Evolutionary conservation across 2,797 vertebrate species (phyloP), one percentile per base, ranked within the genome.

Genomic region (Poeciliopsis turneri): DNA sequence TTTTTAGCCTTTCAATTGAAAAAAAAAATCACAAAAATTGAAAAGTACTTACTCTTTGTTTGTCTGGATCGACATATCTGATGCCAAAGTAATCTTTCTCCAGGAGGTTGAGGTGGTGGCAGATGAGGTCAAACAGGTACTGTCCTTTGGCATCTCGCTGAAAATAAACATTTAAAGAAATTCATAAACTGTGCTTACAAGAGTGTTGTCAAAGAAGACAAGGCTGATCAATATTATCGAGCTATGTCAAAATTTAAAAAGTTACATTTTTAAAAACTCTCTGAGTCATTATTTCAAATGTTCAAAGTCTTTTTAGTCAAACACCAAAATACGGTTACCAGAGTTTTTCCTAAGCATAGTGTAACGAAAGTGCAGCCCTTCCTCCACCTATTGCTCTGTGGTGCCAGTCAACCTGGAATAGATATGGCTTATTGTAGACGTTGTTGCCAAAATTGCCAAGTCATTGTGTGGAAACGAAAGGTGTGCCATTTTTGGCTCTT

Each of bases 31-130:
- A 41, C 36, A 25, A 66, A 23, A 36, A 51, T 36, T 64, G 28
- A 51, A 8, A 0, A 68, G 80, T 49, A 92, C 97, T 96, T 90
- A 99, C 98, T 95, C 97, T 94, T 89, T 99, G 98, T 90, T 99
- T 99, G 93, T 99, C 98, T 1, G 98, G 97, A 89, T 99, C 98
- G 91, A 98, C 97, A 90, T 97, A 99, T 86, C 98, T 95, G 83
- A 99, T 98, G 78, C 98, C 97, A 80, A 99, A 99, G 92, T 99
- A 99, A 89, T 99, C 98, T 92, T 98, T 99, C 94, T 99, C 98
- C 92, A 99, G 96, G 82, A 99, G 95, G 95, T 98, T 99, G 87
- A 99, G 95, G 95, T 99, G 97, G 90, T 99, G 97, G 91, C 98
- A 98, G 76, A 99, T 96, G 64, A 98, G 97, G 89, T 99, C 98